Percentiles rank a stretch among this genome's conserved stretches.
Evolutionary conservation across 2,888 invertebrate species (phyloP).

Genomic region (Drosophila prolongata): DNA sequence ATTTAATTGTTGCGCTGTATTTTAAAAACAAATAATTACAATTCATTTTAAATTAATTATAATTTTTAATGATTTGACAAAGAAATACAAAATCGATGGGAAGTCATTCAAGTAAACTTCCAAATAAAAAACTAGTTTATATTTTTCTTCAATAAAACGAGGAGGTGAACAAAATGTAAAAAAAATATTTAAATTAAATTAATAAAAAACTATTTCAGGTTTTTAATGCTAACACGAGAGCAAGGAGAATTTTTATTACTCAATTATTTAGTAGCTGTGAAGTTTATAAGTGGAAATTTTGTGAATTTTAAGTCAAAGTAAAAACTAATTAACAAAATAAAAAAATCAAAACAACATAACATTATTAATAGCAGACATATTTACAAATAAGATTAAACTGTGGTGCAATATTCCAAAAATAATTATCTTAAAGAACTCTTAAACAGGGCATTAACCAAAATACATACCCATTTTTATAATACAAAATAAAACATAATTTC

Average conservation of each 20-base stretch:
- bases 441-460: background rate
- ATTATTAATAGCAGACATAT: no score
- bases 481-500: background rate
- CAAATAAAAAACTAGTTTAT: slow-evolving; percentile 6
- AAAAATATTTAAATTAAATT: no score
- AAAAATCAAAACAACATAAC: background rate
- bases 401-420: no score
- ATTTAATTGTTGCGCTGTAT: no score
- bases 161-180: background rate
- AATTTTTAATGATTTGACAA: background rate
- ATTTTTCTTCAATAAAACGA: background rate
- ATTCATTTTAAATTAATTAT: no score
- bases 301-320: no score
- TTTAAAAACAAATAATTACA: no score
- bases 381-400: no score
- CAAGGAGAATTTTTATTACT: no score
- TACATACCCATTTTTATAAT: background rate
- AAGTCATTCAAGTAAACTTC: background rate
- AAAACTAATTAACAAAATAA: no score
- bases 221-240: background rate
- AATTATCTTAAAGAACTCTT: background rate
- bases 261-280: no score
- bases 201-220: slow-evolving; percentile 4
- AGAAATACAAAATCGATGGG: background rate
- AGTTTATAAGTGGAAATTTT: no score